Base-by-base conservation (phyloP, 2,113 vertebrate species). In the Copsychus sechellarum region DNA sequence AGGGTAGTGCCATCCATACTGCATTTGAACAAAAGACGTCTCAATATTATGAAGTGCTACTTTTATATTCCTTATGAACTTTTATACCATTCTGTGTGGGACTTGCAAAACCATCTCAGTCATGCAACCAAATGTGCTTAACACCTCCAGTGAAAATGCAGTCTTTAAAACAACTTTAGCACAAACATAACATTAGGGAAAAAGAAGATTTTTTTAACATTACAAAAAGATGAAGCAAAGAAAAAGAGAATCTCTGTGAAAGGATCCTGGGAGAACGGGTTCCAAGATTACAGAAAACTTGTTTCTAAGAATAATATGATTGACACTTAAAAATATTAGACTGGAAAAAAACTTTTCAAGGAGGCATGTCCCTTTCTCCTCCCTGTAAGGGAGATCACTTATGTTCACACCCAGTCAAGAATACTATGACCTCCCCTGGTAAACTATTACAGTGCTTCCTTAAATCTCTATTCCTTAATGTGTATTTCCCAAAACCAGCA, bases 211-310 rank as follows among this genome's bases (percentile, higher is more conserved):
- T 71, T 36, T 87, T 42, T 43, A 54, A 50, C 22, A 11, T 50
- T 26, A 42, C 29, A 25, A 61, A 81, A 70, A 50, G 4, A 53
- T 31, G 12, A 81, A 81, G 14, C 12, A 83, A 50, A 3, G 5
- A n/a, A 50, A 62, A 48, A 57, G 45, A 64, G 10, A 5, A 64
- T 5, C 5, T 31, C 23, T 40, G 3, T 23, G 22, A 81, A 69
- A 73, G 10, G 16, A 33, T 51, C 29, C 48, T 62, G 43, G 10
- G 2, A 79, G 8, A 90, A 58, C 0, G 0, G 14, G 4, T 54
- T 71, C 20, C 2, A 4, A 51, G 8, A 43, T 43, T 25, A 45
- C 19, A 62, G 26, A 79, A 85, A 66, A 74, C 4, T 12, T 21
- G 2, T 67, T 74, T 67, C 17, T 57, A 57, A 70, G 24, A 8